Evolutionary conservation across 2,113 vertebrate genomes (phyloP).

Genomic region (Ahaetulla prasina): DNA sequence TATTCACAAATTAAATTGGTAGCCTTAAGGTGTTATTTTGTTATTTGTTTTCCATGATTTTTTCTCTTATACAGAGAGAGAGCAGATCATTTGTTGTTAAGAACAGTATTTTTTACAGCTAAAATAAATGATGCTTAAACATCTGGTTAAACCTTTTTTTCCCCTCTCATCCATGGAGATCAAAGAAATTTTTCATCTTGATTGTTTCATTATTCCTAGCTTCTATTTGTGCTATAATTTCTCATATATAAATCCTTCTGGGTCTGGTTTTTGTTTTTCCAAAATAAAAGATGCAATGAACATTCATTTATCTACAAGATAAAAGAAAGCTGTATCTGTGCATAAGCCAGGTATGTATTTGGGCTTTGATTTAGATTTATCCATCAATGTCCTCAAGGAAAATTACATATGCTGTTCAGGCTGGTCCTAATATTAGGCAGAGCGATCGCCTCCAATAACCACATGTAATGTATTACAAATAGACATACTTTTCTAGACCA

Average conservation of each 20-base stretch:
- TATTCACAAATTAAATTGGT: slow-evolving; percentile 50
- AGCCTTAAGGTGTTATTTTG: slow-evolving; percentile 31
- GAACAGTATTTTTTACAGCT: slow-evolving; percentile 37
- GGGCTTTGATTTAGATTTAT: background rate
- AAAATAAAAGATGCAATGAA: background rate
- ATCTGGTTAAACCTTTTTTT: background rate
- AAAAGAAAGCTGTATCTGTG: background rate
- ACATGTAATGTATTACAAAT: background rate
- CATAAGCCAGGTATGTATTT: background rate
- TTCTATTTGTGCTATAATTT: slow-evolving; percentile 2
- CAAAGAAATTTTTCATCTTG: slow-evolving; percentile 6
- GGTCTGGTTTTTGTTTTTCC: background rate
- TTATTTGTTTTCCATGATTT: background rate
- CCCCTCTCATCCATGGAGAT: slow-evolving; percentile 8
- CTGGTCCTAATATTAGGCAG: background rate
- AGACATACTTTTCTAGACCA: background rate
- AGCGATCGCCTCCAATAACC: background rate
- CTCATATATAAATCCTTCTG: background rate
- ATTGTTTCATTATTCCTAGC: background rate
- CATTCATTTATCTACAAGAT: background rate
- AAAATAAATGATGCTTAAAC: background rate
- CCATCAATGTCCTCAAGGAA: background rate
- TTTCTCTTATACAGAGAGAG: background rate
- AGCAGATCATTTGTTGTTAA: slow-evolving; percentile 37
- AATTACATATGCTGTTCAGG: background rate